Evolutionary conservation across 2,888 invertebrate genomes (phyloP).

Genomic region (Rhodophaea formosa): DNA sequence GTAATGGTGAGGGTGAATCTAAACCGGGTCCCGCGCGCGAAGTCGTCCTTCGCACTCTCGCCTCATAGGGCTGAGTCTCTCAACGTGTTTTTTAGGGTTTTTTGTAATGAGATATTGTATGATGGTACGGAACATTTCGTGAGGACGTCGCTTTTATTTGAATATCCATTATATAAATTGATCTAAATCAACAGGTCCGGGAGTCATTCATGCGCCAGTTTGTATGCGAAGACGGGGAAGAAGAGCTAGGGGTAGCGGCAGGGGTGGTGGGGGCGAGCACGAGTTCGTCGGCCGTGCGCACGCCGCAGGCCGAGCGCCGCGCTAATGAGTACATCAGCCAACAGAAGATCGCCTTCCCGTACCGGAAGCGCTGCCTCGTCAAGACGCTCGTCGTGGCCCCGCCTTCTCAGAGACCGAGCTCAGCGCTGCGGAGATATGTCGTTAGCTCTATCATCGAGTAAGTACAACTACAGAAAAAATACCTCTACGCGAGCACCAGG

Average conservation of each 20-base stretch:
- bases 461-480: no score
- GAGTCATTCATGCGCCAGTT: constrained; percentile 99
- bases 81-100: no score
- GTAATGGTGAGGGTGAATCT: no score
- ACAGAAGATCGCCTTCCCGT: constrained; percentile 76
- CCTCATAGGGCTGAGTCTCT: no score
- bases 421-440: constrained; percentile 89
- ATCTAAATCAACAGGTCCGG: constrained; percentile 83
- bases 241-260: constrained; percentile 83
- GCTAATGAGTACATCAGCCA: constrained; percentile 69
- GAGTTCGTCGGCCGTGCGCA: constrained; percentile 31
- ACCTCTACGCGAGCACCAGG: no score
- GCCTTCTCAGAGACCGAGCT: constrained; percentile 90
- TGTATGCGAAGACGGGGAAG: constrained; percentile 92
- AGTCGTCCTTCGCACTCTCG: no score
- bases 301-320: constrained; percentile 56
- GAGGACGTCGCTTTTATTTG: no score
- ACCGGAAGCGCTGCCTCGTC: constrained; percentile 91
- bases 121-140: no score
- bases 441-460: constrained; percentile 94
- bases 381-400: constrained; percentile 90
- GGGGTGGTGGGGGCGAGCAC: constrained; percentile 28
- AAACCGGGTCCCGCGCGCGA: no score
- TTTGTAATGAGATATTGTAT: no score
- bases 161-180: no score